These are phyloP conservation scores for Gortyna flavago DNA, from an alignment of 2,888 invertebrate genomes.

Conservation along the genomic window DNA sequence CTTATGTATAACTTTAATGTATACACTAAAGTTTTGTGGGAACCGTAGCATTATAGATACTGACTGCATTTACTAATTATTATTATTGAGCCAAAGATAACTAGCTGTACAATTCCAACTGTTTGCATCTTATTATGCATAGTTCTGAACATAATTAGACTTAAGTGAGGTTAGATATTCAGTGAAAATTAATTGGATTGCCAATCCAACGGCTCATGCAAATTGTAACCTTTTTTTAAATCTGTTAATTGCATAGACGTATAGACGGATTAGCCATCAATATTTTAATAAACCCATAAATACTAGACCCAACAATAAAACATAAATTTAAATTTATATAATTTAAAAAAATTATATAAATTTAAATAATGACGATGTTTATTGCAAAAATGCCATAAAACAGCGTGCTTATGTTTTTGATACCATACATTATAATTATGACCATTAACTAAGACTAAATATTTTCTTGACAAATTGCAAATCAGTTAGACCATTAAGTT, in stretches of 20 bases:
- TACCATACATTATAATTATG: not conserved
- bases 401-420: conserved; percentile 35
- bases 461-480: not conserved
- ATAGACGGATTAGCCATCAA: conserved; percentile 29
- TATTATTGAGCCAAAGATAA: conserved; percentile 28
- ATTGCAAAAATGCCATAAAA: conserved; percentile 39
- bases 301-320: conserved; percentile 18
- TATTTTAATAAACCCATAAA: conserved; percentile 38
- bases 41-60: not conserved
- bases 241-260: conserved; percentile 36
- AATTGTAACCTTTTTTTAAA: conserved; percentile 41
- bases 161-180: conserved; percentile 26
- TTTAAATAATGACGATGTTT: conserved; percentile 39
- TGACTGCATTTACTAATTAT: conserved; percentile 2
- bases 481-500: too few relatives aligned
- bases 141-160: conserved; percentile 33
- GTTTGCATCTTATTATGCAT: conserved; percentile 31
- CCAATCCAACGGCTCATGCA: conserved; percentile 25
- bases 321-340: too few relatives aligned
- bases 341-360: conserved; percentile 17
- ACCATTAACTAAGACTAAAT: not conserved
- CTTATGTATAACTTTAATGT: too few relatives aligned
- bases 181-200: conserved; percentile 38
- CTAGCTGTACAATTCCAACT: conserved; percentile 13
- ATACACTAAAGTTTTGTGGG: not conserved